Evolutionary conservation across 2,113 vertebrate species (phyloP), one percentile per base, ranked within the genome.

Genomic region (Ciconia boyciana): DNA sequence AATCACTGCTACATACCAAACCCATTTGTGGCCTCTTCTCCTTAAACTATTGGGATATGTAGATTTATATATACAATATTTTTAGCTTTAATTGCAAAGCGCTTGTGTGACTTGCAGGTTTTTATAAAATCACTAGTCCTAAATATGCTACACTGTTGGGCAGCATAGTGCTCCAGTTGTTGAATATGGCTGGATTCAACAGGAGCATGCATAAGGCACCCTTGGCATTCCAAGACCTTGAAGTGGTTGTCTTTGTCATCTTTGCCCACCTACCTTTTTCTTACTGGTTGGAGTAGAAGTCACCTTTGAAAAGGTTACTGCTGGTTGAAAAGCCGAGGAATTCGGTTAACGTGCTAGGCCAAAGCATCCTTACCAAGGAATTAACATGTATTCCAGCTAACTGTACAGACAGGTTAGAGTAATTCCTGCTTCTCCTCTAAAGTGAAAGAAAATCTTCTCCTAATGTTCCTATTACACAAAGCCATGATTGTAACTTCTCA

Each of bases 1-100:
- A 94, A 85, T 95, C 93, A 88, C 84, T 77, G 81, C 84, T 93
- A 85, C 70, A 52, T 74, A 87, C 91, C 75, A 57, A 84, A 65
- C 54, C 58, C 81, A 52, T 80, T 61, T 90, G 72, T 49, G 51
- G 71, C 86, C 48, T 84, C 84, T 78, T 55, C 69, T 80, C 26
- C 49, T 72, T 55, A 49, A 54, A 88, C 77, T 87, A 16, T 10
- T 9, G 20, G 28, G 34, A 81, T 36, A 72, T 29, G 49, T 61
- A 82, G 52, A 76, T 82, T 71, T 79, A 82, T 25, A 43, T 36
- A 41, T 4, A n/a, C 19, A 36, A 10, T 71, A 70, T 43, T 93
- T 96, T 82, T 41, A 68, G 41, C 44, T 88, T 80, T 78, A 87
- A 81, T 36, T 83, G 36, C 29, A 61, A 88, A 57, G 24, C 1